Base-by-base conservation (phyloP, 2,797 vertebrate genomes). In the Semotilus atromaculatus region DNA sequence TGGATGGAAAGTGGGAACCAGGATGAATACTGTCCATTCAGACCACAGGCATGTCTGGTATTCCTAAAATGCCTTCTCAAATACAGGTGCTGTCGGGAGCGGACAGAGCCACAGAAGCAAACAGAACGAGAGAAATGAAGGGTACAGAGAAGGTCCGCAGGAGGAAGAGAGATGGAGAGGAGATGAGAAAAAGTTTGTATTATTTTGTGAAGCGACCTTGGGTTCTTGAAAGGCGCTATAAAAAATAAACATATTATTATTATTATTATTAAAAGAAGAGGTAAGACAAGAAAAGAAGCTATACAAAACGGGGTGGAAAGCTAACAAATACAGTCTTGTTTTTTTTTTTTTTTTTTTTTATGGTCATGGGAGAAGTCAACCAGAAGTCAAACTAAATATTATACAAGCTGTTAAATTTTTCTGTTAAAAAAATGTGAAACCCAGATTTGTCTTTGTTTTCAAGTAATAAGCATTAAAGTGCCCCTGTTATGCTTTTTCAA, bases 31-130 rank as follows among this genome's bases (percentile, higher is more conserved):
- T 91, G 89, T 85, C 92, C 90, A 94, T 94, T 93, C 93, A 94
- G 93, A 90, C 88, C 90, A 77, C 84, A 94, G 90, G 90, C 91
- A 95, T 93, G 93, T 92, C 91, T 93, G 93, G 93, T 93, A 95
- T 95, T 94, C 89, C 89, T 92, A 93, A 90, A 92, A 95, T 93
- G 93, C 91, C 92, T 95, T 90, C 91, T 93, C 92, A 93, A 94
- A 94, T 94, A 93, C 94, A 93, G 94, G 93, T 95, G 93, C 91
- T 89, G 85, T 86, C 86, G 84, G 84, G 82, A 64, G 71, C 6
- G 3, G 62, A 78, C 19, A 60, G 80, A 70, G 58, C 48, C 36
- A 58, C 45, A 53, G 31, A 70, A 67, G 43, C 36, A 67, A 76
- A 85, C 18, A 79, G 34, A 26, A 55, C 11, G 36, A 75, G 82